Conservation (phyloP, 2,113 vertebrate genomes). For the zebrafish (Danio rerio) region DNA sequence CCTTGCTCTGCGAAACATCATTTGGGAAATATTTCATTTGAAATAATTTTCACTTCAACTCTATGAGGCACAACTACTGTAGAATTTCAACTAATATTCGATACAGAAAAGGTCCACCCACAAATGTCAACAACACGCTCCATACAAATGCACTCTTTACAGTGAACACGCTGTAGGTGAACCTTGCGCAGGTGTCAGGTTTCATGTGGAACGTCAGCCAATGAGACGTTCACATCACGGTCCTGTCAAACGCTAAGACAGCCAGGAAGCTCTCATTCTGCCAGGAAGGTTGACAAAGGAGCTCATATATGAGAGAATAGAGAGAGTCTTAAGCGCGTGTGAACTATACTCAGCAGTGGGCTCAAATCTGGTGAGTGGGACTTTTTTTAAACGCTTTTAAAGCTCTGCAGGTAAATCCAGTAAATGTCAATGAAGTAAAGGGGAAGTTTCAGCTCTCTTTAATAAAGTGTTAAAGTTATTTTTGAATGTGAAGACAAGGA, state of each 20-base stretch:
- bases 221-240: constrained; percentile 50
- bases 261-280: constrained; percentile 52
- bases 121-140: constrained; percentile 19
- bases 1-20: no score
- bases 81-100: constrained; percentile 13
- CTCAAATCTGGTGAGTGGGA: constrained; percentile 35
- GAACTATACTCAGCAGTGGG: neutral
- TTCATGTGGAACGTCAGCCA: constrained; percentile 55
- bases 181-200: constrained; percentile 50
- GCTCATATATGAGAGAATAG: constrained; percentile 10
- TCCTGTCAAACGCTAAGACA: constrained; percentile 45
- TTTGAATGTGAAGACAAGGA: no score
- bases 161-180: constrained; percentile 37
- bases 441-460: neutral
- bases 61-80: neutral
- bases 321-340: constrained; percentile 30
- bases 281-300: constrained; percentile 47
- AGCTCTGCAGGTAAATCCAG: neutral
- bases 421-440: neutral
- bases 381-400: neutral
- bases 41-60: no score
- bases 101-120: constrained; percentile 2
- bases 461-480: neutral
- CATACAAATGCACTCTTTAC: constrained; percentile 1
- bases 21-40: no score